phyloP scores from a whole-genome alignment of 2,797 vertebrate genomes.

The Mallotus villosus region DNA sequence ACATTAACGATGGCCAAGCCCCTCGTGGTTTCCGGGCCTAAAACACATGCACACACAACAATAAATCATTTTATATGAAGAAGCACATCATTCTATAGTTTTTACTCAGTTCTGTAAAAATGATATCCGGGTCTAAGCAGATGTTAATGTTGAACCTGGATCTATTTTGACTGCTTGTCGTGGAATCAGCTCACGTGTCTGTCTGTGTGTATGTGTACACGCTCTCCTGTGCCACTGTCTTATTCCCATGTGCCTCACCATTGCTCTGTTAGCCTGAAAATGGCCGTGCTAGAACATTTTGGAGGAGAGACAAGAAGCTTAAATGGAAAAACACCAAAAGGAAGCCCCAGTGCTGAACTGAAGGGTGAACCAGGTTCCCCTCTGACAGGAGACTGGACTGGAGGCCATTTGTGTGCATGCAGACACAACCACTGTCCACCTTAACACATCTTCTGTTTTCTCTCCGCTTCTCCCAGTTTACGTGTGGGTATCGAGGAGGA shows the following conservation, averaged over 20 bases:
- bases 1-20: too few relatives aligned
- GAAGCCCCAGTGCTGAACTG: constrained; percentile 18
- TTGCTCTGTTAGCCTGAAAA: constrained; percentile 75
- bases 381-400: background rate
- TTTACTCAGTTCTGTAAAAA: background rate
- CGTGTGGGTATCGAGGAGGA: constrained; percentile 68
- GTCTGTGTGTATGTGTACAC: constrained; percentile 8
- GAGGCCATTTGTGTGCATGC: background rate
- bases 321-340: constrained; percentile 68
- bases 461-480: constrained; percentile 55
- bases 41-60: too few relatives aligned
- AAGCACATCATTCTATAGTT: too few relatives aligned
- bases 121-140: background rate
- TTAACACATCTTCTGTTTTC: constrained; percentile 29
- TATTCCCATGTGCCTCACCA: constrained; percentile 7
- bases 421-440: constrained; percentile 10
- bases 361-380: constrained; percentile 10
- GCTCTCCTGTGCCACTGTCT: too few relatives aligned
- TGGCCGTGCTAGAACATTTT: constrained; percentile 90
- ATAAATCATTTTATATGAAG: too few relatives aligned
- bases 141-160: background rate
- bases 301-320: constrained; percentile 81
- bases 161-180: background rate
- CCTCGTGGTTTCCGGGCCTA: too few relatives aligned
- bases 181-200: background rate